Conservation (phyloP, 2,113 vertebrate species). For the Silurus glanis region DNA sequence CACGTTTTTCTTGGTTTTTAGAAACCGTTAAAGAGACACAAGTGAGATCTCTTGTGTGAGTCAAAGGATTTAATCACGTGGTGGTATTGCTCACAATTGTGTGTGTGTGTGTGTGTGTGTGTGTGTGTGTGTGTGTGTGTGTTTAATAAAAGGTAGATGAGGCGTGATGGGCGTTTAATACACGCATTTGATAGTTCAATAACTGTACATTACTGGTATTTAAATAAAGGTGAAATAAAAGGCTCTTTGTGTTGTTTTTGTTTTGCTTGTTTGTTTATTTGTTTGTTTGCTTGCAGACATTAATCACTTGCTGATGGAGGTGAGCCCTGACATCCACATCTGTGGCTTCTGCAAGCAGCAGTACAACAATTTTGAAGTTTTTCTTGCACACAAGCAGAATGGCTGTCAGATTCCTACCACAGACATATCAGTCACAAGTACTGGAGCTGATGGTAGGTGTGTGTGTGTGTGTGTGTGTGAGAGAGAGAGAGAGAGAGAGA, state of each 20-base stretch:
- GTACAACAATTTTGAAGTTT: constrained; percentile 89
- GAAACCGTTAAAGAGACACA: background rate
- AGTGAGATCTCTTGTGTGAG: background rate
- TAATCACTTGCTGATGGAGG: constrained; percentile 83
- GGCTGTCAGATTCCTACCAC: constrained; percentile 80
- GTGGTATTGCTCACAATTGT: background rate
- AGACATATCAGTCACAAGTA: constrained; percentile 60
- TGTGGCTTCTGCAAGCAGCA: constrained; percentile 96
- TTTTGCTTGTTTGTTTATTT: constrained; percentile 34
- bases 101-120: no score
- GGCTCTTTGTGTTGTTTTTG: background rate
- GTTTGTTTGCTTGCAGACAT: constrained; percentile 69
- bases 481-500: no score
- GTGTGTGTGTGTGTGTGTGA: background rate
- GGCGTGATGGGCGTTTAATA: background rate
- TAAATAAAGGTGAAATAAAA: background rate
- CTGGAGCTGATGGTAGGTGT: constrained; percentile 79
- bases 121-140: no score
- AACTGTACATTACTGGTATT: background rate
- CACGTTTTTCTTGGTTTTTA: background rate
- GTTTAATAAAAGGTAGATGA: background rate
- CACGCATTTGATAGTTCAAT: background rate
- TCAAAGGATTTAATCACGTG: background rate
- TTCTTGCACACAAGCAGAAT: constrained; percentile 90
- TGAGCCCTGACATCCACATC: constrained; percentile 94